Evolutionary conservation across 2,888 invertebrate genomes (phyloP).

Genomic region (Plebejus melissa): DNA sequence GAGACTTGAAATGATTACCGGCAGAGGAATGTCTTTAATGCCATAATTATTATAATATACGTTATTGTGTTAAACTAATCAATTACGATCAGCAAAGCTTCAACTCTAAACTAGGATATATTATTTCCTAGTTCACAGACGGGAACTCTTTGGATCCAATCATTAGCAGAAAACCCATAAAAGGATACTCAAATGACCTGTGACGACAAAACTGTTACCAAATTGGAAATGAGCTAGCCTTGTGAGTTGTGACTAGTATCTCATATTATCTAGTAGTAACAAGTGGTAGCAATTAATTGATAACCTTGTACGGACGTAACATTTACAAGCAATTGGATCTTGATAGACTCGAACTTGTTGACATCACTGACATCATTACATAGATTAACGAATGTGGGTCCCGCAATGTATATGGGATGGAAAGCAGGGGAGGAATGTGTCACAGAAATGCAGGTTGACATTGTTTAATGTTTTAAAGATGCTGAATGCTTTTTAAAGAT

Average conservation of each 20-base stretch:
- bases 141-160: background rate
- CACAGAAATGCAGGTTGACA: background rate
- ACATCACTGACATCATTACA: constrained; percentile 35
- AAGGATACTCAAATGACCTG: background rate
- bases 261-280: constrained; percentile 17
- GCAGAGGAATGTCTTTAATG: background rate
- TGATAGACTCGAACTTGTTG: constrained; percentile 34
- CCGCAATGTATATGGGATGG: constrained; percentile 7
- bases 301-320: constrained; percentile 33
- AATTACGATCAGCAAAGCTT: background rate
- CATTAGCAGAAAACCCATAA: background rate
- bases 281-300: constrained; percentile 27
- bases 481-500: background rate
- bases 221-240: background rate
- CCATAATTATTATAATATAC: background rate
- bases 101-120: background rate
- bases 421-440: background rate
- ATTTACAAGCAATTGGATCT: constrained; percentile 35
- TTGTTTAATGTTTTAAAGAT: no score
- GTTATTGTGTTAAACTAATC: constrained; percentile 1
- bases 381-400: constrained; percentile 26
- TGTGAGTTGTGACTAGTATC: background rate
- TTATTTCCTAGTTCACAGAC: background rate
- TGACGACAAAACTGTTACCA: background rate
- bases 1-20: background rate